Evolutionary conservation across 2,113 vertebrate genomes (phyloP).

Genomic region (Antechinus flavipes): DNA sequence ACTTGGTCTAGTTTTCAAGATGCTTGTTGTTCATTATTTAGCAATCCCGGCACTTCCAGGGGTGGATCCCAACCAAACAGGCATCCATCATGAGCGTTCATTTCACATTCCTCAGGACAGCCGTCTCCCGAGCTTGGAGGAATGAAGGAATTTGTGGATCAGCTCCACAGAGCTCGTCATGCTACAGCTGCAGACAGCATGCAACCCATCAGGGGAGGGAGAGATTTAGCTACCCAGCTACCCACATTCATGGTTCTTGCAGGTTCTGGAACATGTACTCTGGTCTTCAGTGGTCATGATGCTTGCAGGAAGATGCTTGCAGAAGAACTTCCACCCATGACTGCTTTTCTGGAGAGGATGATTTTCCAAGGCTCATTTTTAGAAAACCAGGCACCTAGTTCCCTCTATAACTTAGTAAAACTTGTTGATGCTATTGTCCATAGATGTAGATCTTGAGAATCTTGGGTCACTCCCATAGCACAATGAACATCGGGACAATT

Average conservation of each 20-base stretch:
- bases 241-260: not conserved
- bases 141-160: constrained; percentile 46
- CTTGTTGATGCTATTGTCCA: not conserved
- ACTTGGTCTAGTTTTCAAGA: constrained; percentile 13
- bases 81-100: not conserved
- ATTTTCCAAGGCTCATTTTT: not conserved
- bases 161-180: not conserved
- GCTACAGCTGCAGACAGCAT: not conserved
- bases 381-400: not conserved
- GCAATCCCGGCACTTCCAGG: not conserved
- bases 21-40: constrained; percentile 9
- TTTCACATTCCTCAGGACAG: constrained; percentile 50
- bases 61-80: not conserved
- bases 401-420: not conserved
- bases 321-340: not conserved
- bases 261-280: not conserved
- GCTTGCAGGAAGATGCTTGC: not conserved
- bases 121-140: constrained; percentile 16
- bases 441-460: not conserved
- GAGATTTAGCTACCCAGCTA: not conserved
- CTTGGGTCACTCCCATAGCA: not conserved
- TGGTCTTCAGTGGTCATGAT: not conserved
- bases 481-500: not conserved
- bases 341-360: not conserved
- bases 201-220: not conserved